Percentiles rank a stretch among this genome's conserved stretches.
Evolutionary conservation across 2,888 invertebrate species (phyloP).

Genomic region (Trichopoda pennipes): DNA sequence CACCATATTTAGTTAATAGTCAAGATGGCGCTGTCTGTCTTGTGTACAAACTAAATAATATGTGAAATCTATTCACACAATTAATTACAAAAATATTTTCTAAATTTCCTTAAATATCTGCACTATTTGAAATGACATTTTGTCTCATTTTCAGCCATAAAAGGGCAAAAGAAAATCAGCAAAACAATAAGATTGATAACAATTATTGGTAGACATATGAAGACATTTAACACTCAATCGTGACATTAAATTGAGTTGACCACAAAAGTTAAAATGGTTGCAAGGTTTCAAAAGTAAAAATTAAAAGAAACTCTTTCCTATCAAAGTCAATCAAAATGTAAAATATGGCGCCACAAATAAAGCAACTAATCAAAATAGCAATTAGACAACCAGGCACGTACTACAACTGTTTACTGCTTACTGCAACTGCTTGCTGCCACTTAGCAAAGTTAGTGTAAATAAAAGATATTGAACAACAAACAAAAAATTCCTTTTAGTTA

Average conservation of each 20-base stretch:
- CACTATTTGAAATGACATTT: slow-evolving; percentile 48
- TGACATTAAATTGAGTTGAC: slow-evolving; percentile 48
- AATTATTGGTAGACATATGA: slow-evolving; percentile 67
- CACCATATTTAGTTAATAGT: slow-evolving; percentile 36
- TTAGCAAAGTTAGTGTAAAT: slow-evolving; percentile 24
- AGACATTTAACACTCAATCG: slow-evolving; percentile 68
- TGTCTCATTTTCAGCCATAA: slow-evolving; percentile 59
- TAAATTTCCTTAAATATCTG: slow-evolving; percentile 55
- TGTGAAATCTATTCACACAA: slow-evolving; percentile 34
- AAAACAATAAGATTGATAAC: slow-evolving; percentile 58
- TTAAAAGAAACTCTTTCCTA: slow-evolving; percentile 52
- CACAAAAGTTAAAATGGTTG: not conserved
- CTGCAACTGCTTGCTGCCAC: slow-evolving; percentile 24
- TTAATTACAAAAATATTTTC: slow-evolving; percentile 52
- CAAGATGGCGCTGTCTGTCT: slow-evolving; percentile 40
- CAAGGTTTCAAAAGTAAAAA: slow-evolving; percentile 28
- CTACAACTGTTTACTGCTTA: slow-evolving; percentile 36
- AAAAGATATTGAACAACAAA: not conserved
- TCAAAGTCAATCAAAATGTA: slow-evolving; percentile 69
- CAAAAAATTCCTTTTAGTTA: slow-evolving; percentile 2
- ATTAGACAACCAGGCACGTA: slow-evolving; percentile 68
- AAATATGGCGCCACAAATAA: slow-evolving; percentile 68
- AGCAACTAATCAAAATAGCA: slow-evolving; percentile 53
- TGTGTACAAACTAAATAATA: not conserved
- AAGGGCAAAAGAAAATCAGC: slow-evolving; percentile 41